Percentiles rank a stretch among this genome's conserved stretches.
These are phyloP conservation scores for Lophotriccus pileatus DNA, from an alignment of 2,797 vertebrate genomes.

Conservation along the genomic window DNA sequence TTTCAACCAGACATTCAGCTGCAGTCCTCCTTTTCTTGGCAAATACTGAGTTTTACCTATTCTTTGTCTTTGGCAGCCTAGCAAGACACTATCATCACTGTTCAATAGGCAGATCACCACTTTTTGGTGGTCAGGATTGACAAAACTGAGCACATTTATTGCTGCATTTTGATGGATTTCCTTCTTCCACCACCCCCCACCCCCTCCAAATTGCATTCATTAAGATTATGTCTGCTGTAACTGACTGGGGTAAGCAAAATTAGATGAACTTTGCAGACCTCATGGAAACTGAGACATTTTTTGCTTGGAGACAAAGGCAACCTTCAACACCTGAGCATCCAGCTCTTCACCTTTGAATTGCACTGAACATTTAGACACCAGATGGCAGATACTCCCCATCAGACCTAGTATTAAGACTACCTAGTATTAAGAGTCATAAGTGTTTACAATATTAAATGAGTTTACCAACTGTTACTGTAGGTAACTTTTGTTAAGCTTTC, in stretches of 20 bases:
- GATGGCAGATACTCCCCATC: not conserved
- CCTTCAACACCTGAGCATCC: accelerated
- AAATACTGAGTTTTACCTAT: not conserved
- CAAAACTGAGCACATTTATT: not conserved
- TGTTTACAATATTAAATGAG: not conserved
- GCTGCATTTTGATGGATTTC: not conserved
- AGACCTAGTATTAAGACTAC: not conserved
- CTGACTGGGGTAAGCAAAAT: not conserved
- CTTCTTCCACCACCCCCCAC: accelerated
- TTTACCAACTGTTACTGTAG: not conserved
- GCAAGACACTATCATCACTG: not conserved
- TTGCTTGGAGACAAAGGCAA: not conserved
- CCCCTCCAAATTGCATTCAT: not conserved
- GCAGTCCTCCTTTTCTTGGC: not conserved
- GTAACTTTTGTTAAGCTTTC: not conserved
- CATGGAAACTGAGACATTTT: not conserved
- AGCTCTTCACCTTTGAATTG: not conserved
- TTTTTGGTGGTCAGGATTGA: not conserved
- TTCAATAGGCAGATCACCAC: not conserved
- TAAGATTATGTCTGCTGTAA: not conserved
- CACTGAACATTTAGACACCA: not conserved
- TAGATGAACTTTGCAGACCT: not conserved
- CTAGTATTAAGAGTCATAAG: not conserved
- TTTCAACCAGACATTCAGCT: not conserved
- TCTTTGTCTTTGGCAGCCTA: not conserved